Base-by-base conservation (phyloP, 2,113 vertebrate species). In the Aythya baeri region DNA sequence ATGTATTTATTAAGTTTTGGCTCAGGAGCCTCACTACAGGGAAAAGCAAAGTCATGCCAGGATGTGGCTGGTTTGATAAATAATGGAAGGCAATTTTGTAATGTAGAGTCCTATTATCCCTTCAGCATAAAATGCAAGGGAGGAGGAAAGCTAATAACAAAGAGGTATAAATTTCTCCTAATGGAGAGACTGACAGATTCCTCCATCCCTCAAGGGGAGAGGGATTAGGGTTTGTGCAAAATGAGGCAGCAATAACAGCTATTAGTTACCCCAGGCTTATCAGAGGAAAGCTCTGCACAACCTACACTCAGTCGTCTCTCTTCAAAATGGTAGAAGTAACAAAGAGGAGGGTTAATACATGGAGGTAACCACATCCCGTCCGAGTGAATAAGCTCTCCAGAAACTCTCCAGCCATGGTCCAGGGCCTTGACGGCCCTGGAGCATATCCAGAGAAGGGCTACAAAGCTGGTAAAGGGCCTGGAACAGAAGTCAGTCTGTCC, bases 1-100 rank as follows among this genome's bases (percentile, higher is more conserved):
- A 90, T 65, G 14, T 63, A 43, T 91, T 86, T 83, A 54, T 73
- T 83, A 86, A 58, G 25, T 50, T 76, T 75, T 67, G 46, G 11
- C 65, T 74, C 10, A 1, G 76, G 92, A 78, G 49, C 41, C 13
- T 84, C 38, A 54, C 38, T 49, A 54, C 2, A 27, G n/a, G 9
- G 29, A 88, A 93, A 86, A 91, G 88, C 76, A 90, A 83, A 94
- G 86, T 86, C 91, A 90, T 50, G 43, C 71, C 91, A 89, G 86
- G 81, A 92, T 87, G 86, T 31, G 67, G 86, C 29, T 91, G 43
- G 34, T 73, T 76, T 83, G 66, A 89, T 73, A 87, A 92, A 93
- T 93, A 96, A 92, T 79, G 41, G 82, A 89, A 82, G 77, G 49
- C 75, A 77, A 86, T 83, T 80, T 89, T 8, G 2, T 71, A 81